A percentile compares a stretch with the other conserved stretches of the same genome.
Conservation (phyloP, 2,797 vertebrate genomes). For the Synaphobranchus kaupii region DNA sequence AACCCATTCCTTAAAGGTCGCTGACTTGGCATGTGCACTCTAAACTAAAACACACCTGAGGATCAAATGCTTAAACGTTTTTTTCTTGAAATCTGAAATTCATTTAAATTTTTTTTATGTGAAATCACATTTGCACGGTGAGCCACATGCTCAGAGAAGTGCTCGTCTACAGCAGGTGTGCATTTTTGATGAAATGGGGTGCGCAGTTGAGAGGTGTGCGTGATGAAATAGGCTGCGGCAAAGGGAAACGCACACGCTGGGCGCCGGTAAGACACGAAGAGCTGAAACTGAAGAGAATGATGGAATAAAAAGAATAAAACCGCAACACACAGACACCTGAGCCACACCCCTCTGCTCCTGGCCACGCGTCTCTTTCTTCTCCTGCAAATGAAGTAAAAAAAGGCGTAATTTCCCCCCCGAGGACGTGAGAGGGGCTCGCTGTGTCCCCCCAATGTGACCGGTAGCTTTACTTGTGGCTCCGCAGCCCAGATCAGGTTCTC, state of each 20-base stretch:
- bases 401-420: constrained; percentile 29
- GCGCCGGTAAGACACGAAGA: too few relatives aligned
- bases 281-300: neutral
- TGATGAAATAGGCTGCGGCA: neutral
- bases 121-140: neutral
- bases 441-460: constrained; percentile 20
- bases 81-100: neutral
- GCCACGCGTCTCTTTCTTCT: neutral
- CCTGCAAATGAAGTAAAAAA: too few relatives aligned
- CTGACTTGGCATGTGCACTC: neutral
- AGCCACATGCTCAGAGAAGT: neutral
- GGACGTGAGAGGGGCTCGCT: constrained; percentile 30
- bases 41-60: neutral
- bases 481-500: constrained; percentile 31
- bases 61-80: neutral
- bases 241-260: neutral
- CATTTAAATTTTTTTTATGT: neutral
- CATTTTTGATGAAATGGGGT: neutral
- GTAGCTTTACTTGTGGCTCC: constrained; percentile 34
- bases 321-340: constrained; percentile 16
- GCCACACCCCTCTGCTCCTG: constrained; percentile 3
- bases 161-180: neutral
- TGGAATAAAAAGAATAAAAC: neutral
- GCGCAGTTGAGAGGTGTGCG: too few relatives aligned
- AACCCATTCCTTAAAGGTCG: neutral